Evolutionary conservation across 2,888 invertebrate species (phyloP), one percentile per base, ranked within the genome.

Genomic region (Drosophila conformis): DNA sequence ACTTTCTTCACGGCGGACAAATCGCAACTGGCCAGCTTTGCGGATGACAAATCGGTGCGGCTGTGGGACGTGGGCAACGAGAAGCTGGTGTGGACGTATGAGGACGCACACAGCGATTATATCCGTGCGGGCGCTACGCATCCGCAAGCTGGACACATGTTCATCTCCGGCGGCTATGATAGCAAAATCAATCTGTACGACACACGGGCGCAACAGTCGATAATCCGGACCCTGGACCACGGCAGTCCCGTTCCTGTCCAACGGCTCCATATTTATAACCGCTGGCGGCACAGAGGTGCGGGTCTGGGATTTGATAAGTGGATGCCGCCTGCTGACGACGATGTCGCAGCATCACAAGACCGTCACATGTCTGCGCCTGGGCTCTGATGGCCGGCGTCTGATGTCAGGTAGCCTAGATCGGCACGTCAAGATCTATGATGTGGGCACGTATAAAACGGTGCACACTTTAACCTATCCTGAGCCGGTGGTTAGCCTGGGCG

Each of bases 311-410:
- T 95, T 96, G 7, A 94, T 98, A 59, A 95, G 97, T 78, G 98
- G 98, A 31, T 78, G 86, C 25, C 96, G 96, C 91, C 93, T 97
- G 62, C 92, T 99, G 31, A 96, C 97, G 2, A 96, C 95, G 86
- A 95, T 99, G 76, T 96, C 96, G 3, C 97, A 98, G 84, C 99
- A 99, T 93, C 98, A 99, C 93, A 99, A 99, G 94, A 98, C 99
- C 0, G 96, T 99, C 1, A 99, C 98, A 0, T 96, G 97, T 78
- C 92, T 99, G 56, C 94, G 95, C 78, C 94, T 99, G 73, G 97
- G 97, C 31, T 96, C 96, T 51, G 95, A 97, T 89, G 96, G 97
- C 29, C 96, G 95, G 77, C 95, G 97, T 87, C 94, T 99, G 27
- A 93, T 99, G 83, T 98, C 99, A 0, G 98, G 97, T 1, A 97